phyloP scores from a whole-genome alignment of 2,888 invertebrate species.

The Danaus chrysippus region DNA sequence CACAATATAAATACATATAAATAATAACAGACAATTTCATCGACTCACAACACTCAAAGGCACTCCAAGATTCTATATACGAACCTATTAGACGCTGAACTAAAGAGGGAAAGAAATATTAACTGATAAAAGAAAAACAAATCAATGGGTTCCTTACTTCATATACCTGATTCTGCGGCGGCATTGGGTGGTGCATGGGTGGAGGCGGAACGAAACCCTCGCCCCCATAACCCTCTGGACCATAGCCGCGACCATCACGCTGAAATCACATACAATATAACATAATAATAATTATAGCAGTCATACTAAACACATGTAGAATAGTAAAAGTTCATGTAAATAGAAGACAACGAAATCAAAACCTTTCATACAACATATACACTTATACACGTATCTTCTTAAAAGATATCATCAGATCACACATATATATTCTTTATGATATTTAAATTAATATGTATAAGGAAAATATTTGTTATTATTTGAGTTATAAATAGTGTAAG shows the following conservation, averaged over 20 bases:
- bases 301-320: not conserved
- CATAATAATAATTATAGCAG: not conserved
- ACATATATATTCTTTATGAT: too few relatives aligned
- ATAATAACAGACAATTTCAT: too few relatives aligned
- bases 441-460: not conserved
- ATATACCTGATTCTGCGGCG: conserved; percentile 70
- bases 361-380: too few relatives aligned
- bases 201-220: conserved; percentile 70
- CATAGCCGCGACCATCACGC: conserved; percentile 71
- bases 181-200: conserved; percentile 74
- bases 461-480: too few relatives aligned
- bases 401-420: too few relatives aligned
- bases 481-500: not conserved
- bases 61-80: too few relatives aligned
- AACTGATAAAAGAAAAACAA: not conserved
- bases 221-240: conserved; percentile 69
- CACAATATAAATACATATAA: too few relatives aligned
- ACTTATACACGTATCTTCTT: too few relatives aligned
- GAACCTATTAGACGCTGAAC: not conserved
- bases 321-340: too few relatives aligned
- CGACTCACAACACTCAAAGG: too few relatives aligned
- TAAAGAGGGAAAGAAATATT: not conserved
- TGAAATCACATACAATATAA: conserved; percentile 32
- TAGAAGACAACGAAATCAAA: too few relatives aligned
- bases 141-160: conserved; percentile 21